A percentile compares a stretch with the other conserved stretches of the same genome.
Conservation (phyloP, 2,797 vertebrate species). For the Pseudochromis fuscus region DNA sequence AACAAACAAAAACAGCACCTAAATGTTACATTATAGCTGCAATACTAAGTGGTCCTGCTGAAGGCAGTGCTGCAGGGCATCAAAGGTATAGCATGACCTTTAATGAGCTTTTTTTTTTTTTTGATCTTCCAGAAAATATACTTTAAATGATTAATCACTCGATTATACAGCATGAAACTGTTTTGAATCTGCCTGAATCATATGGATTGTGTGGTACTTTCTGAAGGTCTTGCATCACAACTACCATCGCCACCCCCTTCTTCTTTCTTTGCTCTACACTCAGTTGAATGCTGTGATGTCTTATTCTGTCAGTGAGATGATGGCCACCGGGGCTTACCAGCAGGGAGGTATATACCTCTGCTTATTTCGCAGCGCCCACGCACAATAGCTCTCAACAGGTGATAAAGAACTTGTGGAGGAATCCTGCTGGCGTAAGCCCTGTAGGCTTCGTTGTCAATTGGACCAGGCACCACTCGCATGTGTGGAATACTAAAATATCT, state of each 20-base stretch:
- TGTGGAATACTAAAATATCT: slow-evolving; percentile 64
- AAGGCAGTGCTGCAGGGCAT: too few species aligned
- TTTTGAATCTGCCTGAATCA: slow-evolving; percentile 14
- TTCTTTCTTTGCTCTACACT: slow-evolving; percentile 8
- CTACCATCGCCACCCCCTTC: background rate
- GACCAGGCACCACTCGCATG: slow-evolving; percentile 55
- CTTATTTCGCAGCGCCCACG: slow-evolving; percentile 61
- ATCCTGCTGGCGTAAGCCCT: slow-evolving; percentile 50
- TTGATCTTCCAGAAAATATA: too few species aligned
- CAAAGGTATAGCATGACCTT: too few species aligned
- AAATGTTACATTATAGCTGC: too few species aligned
- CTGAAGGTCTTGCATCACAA: slow-evolving; percentile 10
- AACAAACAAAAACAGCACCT: too few species aligned
- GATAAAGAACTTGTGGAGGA: slow-evolving; percentile 66
- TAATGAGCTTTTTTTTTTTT: too few species aligned
- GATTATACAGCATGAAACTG: background rate
- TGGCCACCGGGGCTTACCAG: slow-evolving; percentile 58
- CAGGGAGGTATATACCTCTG: slow-evolving; percentile 52
- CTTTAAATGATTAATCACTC: too few species aligned
- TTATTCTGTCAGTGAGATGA: slow-evolving; percentile 64
- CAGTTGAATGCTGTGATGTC: slow-evolving; percentile 48
- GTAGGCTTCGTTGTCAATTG: slow-evolving; percentile 69
- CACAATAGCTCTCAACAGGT: slow-evolving; percentile 64
- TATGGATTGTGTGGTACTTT: background rate
- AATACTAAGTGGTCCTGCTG: too few species aligned